Percentiles rank a stretch among this genome's conserved stretches.
Conservation (phyloP, 2,888 invertebrate species). For the Cosmopolites sordidus region DNA sequence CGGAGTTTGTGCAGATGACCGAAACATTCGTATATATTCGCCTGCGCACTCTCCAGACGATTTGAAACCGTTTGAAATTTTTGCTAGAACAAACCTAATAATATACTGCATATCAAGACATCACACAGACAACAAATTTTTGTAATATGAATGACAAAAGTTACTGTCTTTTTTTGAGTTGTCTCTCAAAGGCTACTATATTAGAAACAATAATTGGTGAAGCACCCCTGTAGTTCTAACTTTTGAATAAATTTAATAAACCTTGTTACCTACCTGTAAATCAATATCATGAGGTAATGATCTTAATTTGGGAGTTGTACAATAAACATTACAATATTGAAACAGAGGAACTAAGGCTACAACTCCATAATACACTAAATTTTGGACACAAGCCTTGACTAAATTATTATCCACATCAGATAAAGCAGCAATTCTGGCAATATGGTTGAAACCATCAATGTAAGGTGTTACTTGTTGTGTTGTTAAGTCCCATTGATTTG, state of each 20-base stretch:
- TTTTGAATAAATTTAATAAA: neutral
- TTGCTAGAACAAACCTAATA: no score
- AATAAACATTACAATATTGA: conserved; percentile 65
- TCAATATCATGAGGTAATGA: conserved; percentile 50
- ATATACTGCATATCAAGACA: no score
- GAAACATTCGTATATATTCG: no score
- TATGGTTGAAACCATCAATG: conserved; percentile 90
- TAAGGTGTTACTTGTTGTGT: conserved; percentile 85
- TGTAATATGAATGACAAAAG: no score
- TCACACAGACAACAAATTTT: no score
- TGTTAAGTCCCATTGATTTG: conserved; percentile 85
- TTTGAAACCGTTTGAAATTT: no score
- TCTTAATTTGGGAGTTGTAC: conserved; percentile 55
- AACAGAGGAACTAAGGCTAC: conserved; percentile 59
- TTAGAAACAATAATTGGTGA: no score
- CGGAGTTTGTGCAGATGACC: no score
- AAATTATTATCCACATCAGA: conserved; percentile 91
- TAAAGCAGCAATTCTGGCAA: conserved; percentile 82
- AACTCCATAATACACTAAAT: conserved; percentile 75
- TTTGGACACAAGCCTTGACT: conserved; percentile 92
- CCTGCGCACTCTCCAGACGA: no score
- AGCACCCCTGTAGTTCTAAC: no score
- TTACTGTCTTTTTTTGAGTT: no score
- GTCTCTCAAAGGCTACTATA: no score
- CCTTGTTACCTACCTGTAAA: conserved; percentile 41